Conservation (phyloP, 2,888 invertebrate species). For the Oeneis ivallda region DNA sequence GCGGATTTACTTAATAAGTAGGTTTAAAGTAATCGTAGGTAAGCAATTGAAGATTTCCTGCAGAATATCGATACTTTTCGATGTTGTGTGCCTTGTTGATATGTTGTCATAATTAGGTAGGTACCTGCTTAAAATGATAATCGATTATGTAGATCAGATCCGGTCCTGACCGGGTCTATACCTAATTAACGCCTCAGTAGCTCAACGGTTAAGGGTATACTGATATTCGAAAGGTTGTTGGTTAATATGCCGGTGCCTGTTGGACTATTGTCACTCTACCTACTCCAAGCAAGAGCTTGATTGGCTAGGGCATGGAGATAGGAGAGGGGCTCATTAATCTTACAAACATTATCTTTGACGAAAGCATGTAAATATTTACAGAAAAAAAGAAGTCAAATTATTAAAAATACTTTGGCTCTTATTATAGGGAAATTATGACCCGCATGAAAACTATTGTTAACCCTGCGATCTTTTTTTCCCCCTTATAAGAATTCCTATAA, state of each 20-base stretch:
- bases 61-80: conserved; percentile 1
- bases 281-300: too few species aligned
- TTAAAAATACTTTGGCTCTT: too few species aligned
- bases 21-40: not conserved
- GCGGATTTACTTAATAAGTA: not conserved
- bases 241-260: too few species aligned
- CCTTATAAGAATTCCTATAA: not conserved
- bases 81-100: not conserved
- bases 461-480: not conserved
- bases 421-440: not conserved
- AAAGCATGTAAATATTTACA: too few species aligned
- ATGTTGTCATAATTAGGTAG: not conserved
- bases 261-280: too few species aligned
- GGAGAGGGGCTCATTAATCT: too few species aligned
- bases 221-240: too few species aligned
- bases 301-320: too few species aligned
- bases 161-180: not conserved
- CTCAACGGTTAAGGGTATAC: too few species aligned
- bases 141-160: not conserved
- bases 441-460: too few species aligned
- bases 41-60: not conserved
- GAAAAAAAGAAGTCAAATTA: too few species aligned
- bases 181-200: not conserved
- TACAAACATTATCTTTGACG: too few species aligned
- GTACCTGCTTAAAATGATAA: not conserved